Percentiles rank a stretch among this genome's conserved stretches.
Evolutionary conservation across 2,888 invertebrate species (phyloP).

Genomic region (Scrobipalpa atriplicella): DNA sequence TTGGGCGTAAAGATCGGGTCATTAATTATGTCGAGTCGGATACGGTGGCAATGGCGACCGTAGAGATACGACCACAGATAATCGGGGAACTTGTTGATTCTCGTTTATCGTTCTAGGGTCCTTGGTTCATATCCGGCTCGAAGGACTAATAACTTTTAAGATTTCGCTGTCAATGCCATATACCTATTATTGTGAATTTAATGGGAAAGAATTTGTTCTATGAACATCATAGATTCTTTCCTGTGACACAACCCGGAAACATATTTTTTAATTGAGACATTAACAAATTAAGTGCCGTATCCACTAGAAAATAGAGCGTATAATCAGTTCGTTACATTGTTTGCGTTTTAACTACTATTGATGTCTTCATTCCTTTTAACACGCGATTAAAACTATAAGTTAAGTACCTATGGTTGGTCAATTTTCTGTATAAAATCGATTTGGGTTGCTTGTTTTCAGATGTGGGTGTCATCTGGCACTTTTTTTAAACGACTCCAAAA

Average conservation of each 20-base stretch:
- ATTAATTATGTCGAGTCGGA: not conserved
- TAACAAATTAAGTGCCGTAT: slow-evolving; percentile 3
- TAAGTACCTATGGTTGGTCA: not conserved
- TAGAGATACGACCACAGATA: not conserved
- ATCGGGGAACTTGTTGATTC: not conserved
- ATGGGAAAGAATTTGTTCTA: too few species aligned
- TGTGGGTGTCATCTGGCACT: not conserved
- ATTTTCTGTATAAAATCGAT: not conserved
- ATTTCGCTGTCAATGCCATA: too few species aligned
- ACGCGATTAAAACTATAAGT: not conserved
- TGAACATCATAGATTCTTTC: too few species aligned
- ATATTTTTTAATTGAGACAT: slow-evolving; percentile 4
- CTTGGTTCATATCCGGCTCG: too few species aligned
- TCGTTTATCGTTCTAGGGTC: too few species aligned
- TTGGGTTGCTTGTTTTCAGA: not conserved
- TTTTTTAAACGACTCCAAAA: too few species aligned
- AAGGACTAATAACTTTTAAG: too few species aligned
- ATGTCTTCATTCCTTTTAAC: not conserved
- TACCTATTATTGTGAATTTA: too few species aligned
- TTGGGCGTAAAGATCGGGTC: not conserved
- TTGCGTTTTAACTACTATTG: not conserved
- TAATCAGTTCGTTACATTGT: not conserved
- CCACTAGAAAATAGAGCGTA: slow-evolving; percentile 1
- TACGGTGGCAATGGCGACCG: not conserved
- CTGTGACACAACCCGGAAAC: not conserved